Evolutionary conservation across 2,113 vertebrate genomes (phyloP), one percentile per base, ranked within the genome.

Genomic region (Scopus umbretta): DNA sequence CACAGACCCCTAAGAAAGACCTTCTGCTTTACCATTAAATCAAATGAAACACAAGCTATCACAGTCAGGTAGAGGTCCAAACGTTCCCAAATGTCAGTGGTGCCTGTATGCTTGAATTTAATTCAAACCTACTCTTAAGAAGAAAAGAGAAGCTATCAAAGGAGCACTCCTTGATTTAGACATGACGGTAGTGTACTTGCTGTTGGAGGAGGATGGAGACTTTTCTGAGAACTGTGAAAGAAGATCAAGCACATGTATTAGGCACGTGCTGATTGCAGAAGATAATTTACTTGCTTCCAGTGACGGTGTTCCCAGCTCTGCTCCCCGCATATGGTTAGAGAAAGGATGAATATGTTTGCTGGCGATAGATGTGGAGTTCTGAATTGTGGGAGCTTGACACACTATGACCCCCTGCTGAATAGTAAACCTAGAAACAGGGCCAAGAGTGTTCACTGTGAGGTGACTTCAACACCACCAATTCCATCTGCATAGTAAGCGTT

Each of bases 121-220:
- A 84, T 72, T 81, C 49, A 71, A n/a, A 29, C 47, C 8, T 30
- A 7, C 25, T 29, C 29, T 32, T 66, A 19, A 42, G 21, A 50
- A 19, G 67, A n/a, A 52, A 56, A 53, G 50, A 52, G 34, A 63
- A 20, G 10, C 7, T 19, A 27, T 68, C 49, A 43, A 49, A 61
- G 50, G 34, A 79, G 29, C 12, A 6, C 34, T 42, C 17, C 22
- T 58, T 61, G 62, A 66, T 91, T 85, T 42, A n/a, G 45, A 47
- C 2, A 0, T 22, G 65, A 11, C 0, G 0, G 49, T 20, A 21
- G 32, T 0, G 5, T 34, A 27, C 15, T n/a, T 1, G 3, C 45
- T 70, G 66, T 40, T 56, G 66, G 65, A 72, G 62, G 36, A 65
- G 52, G 72, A 58, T 30, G 72, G 56, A 91, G 30, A 87, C 49